Conservation (phyloP, 1,140 invertebrate species). For the Tribolium castaneum region DNA sequence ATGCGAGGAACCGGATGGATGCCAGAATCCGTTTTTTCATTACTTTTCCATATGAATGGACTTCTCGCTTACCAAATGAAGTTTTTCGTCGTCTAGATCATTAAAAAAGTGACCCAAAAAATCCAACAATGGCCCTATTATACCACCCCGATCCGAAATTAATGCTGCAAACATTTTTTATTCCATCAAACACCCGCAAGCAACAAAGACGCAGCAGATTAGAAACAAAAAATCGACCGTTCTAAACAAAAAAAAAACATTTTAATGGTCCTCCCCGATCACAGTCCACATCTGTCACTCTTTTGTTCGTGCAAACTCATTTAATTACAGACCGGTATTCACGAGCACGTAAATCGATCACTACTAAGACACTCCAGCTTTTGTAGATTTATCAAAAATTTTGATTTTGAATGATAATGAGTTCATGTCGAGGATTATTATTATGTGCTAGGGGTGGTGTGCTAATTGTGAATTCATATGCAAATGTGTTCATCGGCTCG, state of each 20-base stretch:
- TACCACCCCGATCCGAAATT: background rate
- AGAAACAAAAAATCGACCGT: constrained; percentile 26
- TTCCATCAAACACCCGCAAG: constrained; percentile 1
- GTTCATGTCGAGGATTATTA: background rate
- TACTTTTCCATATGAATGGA: background rate
- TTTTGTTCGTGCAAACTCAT: constrained; percentile 18
- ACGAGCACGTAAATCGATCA: constrained; percentile 35
- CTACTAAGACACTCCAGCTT: background rate
- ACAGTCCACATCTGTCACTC: constrained; percentile 34
- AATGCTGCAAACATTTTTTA: constrained; percentile 26
- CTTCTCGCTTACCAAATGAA: background rate
- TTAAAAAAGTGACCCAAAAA: background rate
- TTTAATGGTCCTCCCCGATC: constrained; percentile 37
- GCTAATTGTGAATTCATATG: constrained; percentile 62
- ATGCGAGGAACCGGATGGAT: too few relatives aligned
- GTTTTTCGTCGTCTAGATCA: background rate
- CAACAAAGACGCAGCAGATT: constrained; percentile 29
- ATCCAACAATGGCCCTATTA: background rate
- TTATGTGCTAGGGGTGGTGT: background rate
- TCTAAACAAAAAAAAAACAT: constrained; percentile 19
- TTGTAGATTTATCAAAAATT: background rate
- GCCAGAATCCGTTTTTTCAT: background rate
- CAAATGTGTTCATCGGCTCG: constrained; percentile 58
- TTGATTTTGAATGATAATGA: background rate
- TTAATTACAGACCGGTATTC: constrained; percentile 34